Evolutionary conservation across 2,888 invertebrate species (phyloP).

Genomic region (Dusona sp.): DNA sequence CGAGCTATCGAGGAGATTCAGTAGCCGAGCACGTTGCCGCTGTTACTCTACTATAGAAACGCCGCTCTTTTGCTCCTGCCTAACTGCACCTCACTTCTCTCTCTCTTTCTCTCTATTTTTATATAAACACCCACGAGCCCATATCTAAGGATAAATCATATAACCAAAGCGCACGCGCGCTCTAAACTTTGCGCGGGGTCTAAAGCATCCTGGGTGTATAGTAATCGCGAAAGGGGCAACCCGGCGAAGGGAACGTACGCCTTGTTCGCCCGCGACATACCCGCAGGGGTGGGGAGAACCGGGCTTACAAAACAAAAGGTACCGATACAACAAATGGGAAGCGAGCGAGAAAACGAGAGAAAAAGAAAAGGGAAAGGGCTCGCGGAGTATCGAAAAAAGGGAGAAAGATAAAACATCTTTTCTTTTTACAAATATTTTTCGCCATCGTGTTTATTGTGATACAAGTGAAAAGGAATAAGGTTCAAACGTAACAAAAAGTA

Average conservation of each 20-base stretch:
- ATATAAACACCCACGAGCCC: slow-evolving; percentile 26
- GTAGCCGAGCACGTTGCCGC: slow-evolving; percentile 66
- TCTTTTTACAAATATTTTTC: slow-evolving; percentile 2
- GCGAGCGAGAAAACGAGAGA: slow-evolving; percentile 57
- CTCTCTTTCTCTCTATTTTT: slow-evolving; percentile 17
- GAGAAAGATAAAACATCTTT: slow-evolving; percentile 27
- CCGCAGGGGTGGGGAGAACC: slow-evolving; percentile 19
- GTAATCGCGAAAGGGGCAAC: slow-evolving; percentile 54
- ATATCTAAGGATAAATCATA: neutral
- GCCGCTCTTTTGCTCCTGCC: slow-evolving; percentile 5
- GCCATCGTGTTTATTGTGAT: neutral
- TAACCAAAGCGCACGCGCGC: slow-evolving; percentile 24
- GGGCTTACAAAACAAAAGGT: slow-evolving; percentile 50
- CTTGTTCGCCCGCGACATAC: slow-evolving; percentile 1
- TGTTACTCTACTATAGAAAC: slow-evolving; percentile 29
- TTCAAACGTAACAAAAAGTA: neutral
- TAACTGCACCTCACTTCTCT: neutral
- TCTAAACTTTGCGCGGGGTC: neutral
- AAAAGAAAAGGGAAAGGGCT: slow-evolving; percentile 65
- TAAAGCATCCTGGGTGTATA: neutral
- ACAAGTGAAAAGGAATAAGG: slow-evolving; percentile 12
- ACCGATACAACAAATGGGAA: slow-evolving; percentile 53
- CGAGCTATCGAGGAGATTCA: slow-evolving; percentile 67
- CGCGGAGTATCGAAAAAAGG: slow-evolving; percentile 41
- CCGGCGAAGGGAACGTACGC: slow-evolving; percentile 42